Conservation (phyloP, 2,888 invertebrate genomes). For the Calameuta pallipes region DNA sequence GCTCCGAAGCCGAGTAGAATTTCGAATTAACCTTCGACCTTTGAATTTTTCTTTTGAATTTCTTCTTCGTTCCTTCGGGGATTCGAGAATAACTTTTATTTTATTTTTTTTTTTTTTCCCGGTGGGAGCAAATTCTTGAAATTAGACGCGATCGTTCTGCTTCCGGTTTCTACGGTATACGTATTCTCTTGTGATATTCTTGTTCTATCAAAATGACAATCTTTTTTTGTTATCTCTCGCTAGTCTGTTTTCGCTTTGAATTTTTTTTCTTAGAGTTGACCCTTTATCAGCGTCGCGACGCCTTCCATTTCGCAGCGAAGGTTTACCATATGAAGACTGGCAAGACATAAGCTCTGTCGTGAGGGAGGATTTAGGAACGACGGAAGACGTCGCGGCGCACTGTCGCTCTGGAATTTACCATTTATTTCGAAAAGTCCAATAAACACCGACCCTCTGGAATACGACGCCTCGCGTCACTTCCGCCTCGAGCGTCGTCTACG, state of each 20-base stretch:
- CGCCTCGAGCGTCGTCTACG: background rate
- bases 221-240: background rate
- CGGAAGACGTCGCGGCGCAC: too few species aligned
- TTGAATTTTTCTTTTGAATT: background rate
- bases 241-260: background rate
- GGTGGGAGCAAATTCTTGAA: background rate
- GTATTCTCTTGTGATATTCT: background rate
- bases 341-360: too few species aligned
- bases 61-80: background rate
- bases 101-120: background rate
- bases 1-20: background rate
- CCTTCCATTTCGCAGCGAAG: too few species aligned
- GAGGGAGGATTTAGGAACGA: too few species aligned
- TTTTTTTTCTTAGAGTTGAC: too few species aligned
- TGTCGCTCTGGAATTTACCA: slow-evolving; percentile 1
- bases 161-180: background rate
- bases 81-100: background rate
- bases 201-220: too few species aligned
- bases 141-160: background rate
- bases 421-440: slow-evolving; percentile 5
- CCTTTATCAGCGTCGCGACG: too few species aligned
- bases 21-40: background rate
- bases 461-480: slow-evolving; percentile 1
- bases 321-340: too few species aligned
- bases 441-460: background rate